A percentile compares a stretch with the other conserved stretches of the same genome.
Evolutionary conservation across 1,140 invertebrate genomes (phyloP).

Genomic region (Halesus radiatus): DNA sequence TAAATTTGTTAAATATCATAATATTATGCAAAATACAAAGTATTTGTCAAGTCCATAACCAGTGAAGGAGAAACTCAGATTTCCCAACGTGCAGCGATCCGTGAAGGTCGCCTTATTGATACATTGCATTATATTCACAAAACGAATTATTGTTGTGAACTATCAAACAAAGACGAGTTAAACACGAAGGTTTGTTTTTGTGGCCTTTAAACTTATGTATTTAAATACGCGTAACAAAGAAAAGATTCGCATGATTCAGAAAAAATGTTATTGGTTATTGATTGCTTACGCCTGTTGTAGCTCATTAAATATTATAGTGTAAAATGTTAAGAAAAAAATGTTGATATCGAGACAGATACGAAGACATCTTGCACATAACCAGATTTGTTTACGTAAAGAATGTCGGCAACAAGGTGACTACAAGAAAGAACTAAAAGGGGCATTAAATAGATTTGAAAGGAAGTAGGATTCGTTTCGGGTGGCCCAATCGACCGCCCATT

Average conservation of each 20-base stretch:
- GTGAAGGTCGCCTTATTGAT: constrained; percentile 20
- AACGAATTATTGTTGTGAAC: neutral
- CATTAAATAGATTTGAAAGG: neutral
- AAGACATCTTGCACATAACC: too few species aligned
- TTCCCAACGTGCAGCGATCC: neutral
- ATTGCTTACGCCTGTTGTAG: too few species aligned
- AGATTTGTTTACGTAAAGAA: too few species aligned
- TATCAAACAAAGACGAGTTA: neutral
- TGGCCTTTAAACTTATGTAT: too few species aligned
- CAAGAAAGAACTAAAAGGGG: neutral
- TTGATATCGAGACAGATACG: too few species aligned
- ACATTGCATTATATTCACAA: neutral
- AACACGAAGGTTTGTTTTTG: neutral
- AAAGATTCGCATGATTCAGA: too few species aligned
- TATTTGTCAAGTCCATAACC: constrained; percentile 27
- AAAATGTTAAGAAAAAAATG: too few species aligned
- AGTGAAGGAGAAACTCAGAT: constrained; percentile 18
- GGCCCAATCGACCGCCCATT: constrained; percentile 46
- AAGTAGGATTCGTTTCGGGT: constrained; percentile 38
- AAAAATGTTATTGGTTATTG: too few species aligned
- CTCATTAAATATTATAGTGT: too few species aligned
- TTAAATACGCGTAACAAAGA: too few species aligned
- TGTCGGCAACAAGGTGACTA: too few species aligned
- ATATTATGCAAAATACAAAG: neutral
- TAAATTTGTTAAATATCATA: constrained; percentile 6